A percentile compares a stretch with the other conserved stretches of the same genome.
phyloP scores from a whole-genome alignment of 1,140 invertebrate genomes.

The Macrobrachium rosenbergii region DNA sequence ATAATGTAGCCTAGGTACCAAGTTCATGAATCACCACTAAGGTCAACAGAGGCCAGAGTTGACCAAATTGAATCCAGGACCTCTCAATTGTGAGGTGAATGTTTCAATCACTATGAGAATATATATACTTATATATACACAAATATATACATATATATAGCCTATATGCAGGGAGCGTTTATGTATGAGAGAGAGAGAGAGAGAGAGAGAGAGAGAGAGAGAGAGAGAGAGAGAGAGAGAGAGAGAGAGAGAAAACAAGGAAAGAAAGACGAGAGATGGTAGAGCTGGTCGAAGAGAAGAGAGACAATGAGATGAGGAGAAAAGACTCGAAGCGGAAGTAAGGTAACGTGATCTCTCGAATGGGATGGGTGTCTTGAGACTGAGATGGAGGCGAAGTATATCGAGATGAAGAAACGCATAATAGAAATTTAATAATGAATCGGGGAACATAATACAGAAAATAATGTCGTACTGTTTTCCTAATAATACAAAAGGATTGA shows the following conservation, averaged over 20 bases:
- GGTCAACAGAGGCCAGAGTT: too few relatives aligned
- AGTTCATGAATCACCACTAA: too few relatives aligned
- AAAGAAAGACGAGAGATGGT: neutral
- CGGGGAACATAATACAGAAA: neutral
- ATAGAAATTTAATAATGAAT: neutral
- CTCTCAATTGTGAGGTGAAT: too few relatives aligned
- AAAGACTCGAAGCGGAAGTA: conserved; percentile 41
- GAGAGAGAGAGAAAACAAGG: neutral
- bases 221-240: neutral
- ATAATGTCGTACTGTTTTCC: too few relatives aligned
- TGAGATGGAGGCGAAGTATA: neutral
- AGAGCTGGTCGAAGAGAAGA: neutral
- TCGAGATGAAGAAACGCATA: neutral
- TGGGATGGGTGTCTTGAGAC: conserved; percentile 8
- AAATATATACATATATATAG: too few relatives aligned
- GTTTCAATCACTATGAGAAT: too few relatives aligned
- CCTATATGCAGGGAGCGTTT: neutral
- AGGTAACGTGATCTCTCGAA: conserved; percentile 26
- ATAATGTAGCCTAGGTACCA: too few relatives aligned
- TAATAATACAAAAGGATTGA: too few relatives aligned
- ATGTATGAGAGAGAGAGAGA: neutral
- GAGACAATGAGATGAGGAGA: neutral
- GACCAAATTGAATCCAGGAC: too few relatives aligned
- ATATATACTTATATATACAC: too few relatives aligned
- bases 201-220: neutral